Percentiles rank a stretch among this genome's conserved stretches.
Conservation (phyloP, 2,113 vertebrate species). For the Columba janthina region DNA sequence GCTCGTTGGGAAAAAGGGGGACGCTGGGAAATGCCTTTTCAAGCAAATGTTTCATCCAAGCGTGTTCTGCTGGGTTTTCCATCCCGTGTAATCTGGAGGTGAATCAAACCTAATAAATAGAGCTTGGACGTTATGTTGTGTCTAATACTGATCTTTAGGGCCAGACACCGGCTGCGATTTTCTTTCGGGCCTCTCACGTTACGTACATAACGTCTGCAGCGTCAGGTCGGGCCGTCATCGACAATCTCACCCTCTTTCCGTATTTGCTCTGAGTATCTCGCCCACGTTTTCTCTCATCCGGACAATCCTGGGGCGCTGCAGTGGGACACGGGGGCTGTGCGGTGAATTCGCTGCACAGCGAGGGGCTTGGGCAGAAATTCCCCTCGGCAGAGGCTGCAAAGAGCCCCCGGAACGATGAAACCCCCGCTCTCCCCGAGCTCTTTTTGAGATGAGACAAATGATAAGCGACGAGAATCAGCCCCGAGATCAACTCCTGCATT, state of each 20-base stretch:
- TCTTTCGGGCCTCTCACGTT: background rate
- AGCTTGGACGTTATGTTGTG: background rate
- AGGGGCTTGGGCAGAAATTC: background rate
- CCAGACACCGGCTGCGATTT: background rate
- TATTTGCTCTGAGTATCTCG: background rate
- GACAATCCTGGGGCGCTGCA: background rate
- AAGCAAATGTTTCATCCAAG: background rate
- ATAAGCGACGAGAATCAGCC: background rate
- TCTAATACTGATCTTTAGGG: background rate
- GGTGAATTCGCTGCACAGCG: background rate
- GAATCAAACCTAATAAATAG: background rate
- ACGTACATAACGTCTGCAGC: accelerated
- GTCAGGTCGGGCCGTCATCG: too few species aligned
- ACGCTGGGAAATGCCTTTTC: background rate
- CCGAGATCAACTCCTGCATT: background rate
- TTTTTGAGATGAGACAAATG: background rate
- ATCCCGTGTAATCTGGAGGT: background rate
- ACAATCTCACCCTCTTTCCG: background rate
- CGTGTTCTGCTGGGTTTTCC: background rate
- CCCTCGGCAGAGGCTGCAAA: background rate
- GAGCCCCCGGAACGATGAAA: background rate
- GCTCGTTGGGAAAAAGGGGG: background rate
- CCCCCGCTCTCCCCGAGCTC: background rate
- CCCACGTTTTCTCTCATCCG: background rate
- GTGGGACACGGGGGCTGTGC: background rate